Evolutionary conservation across 2,888 invertebrate genomes (phyloP).

Genomic region (Petrophora chlorosata): DNA sequence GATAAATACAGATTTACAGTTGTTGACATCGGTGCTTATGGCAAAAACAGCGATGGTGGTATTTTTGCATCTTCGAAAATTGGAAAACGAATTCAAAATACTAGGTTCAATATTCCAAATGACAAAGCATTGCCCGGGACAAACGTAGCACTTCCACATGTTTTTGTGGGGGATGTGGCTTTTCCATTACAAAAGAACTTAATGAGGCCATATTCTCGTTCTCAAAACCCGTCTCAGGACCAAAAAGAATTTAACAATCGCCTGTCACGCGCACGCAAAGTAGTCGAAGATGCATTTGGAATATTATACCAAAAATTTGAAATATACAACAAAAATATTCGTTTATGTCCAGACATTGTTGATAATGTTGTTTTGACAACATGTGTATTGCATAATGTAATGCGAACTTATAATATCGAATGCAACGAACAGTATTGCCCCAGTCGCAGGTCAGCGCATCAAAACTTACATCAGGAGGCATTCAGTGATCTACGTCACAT

Average conservation of each 20-base stretch:
- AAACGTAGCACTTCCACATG: constrained; percentile 19
- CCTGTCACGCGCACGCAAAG: not conserved
- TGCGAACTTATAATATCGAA: too few species aligned
- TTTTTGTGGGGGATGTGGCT: constrained; percentile 30
- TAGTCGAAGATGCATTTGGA: not conserved
- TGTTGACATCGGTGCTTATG: not conserved
- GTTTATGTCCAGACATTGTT: too few species aligned
- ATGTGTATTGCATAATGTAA: too few species aligned
- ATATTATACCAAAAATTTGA: constrained; percentile 32
- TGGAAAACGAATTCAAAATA: too few species aligned
- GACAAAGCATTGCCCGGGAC: too few species aligned
- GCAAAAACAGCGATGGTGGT: not conserved
- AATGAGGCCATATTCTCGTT: constrained; percentile 33
- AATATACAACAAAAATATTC: not conserved
- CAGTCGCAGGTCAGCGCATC: too few species aligned
- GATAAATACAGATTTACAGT: constrained; percentile 5
- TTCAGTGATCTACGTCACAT: too few species aligned
- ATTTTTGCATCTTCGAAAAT: not conserved
- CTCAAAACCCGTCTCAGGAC: not conserved
- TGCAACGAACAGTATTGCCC: too few species aligned
- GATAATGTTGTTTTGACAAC: too few species aligned
- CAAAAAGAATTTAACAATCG: constrained; percentile 1
- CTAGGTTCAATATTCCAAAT: too few species aligned
- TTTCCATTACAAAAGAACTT: constrained; percentile 28
- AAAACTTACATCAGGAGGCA: too few species aligned